phyloP scores from a whole-genome alignment of 2,113 vertebrate species.

The Felis catus region DNA sequence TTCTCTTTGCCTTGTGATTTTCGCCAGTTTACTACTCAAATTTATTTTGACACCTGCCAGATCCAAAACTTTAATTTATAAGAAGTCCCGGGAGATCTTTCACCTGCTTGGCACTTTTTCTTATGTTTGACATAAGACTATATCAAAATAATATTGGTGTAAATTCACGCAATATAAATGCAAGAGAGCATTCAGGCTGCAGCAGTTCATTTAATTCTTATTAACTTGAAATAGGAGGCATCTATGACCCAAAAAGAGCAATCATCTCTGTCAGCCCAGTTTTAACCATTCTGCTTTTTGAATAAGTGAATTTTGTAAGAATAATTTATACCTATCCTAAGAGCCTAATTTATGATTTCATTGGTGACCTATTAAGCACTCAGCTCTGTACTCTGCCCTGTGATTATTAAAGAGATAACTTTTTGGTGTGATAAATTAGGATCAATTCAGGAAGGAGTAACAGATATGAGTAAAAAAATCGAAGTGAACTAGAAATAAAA shows the following conservation, averaged over 20 bases:
- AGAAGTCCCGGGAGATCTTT: background rate
- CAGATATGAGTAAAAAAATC: constrained; percentile 5
- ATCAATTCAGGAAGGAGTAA: constrained; percentile 17
- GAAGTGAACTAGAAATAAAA: constrained; percentile 44
- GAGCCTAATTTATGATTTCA: constrained; percentile 9
- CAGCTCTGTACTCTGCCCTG: background rate
- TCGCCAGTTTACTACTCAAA: background rate
- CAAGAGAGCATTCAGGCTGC: background rate
- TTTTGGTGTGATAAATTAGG: constrained; percentile 32
- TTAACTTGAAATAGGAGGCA: constrained; percentile 18
- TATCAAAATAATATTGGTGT: constrained; percentile 22
- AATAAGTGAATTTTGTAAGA: background rate
- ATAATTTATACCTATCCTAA: constrained; percentile 25
- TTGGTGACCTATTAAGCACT: constrained; percentile 29
- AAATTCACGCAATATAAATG: background rate
- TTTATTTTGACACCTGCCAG: constrained; percentile 1
- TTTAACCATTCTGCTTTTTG: background rate
- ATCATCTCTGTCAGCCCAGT: background rate
- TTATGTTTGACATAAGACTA: background rate
- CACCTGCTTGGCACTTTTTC: background rate
- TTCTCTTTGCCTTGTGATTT: background rate
- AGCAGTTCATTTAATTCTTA: constrained; percentile 31
- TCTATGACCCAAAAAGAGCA: background rate
- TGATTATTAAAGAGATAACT: constrained; percentile 28
- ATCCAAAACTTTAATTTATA: background rate